A percentile compares a stretch with the other conserved stretches of the same genome.
Conservation (phyloP, 2,797 vertebrate species). For the Uromys caudimaculatus region DNA sequence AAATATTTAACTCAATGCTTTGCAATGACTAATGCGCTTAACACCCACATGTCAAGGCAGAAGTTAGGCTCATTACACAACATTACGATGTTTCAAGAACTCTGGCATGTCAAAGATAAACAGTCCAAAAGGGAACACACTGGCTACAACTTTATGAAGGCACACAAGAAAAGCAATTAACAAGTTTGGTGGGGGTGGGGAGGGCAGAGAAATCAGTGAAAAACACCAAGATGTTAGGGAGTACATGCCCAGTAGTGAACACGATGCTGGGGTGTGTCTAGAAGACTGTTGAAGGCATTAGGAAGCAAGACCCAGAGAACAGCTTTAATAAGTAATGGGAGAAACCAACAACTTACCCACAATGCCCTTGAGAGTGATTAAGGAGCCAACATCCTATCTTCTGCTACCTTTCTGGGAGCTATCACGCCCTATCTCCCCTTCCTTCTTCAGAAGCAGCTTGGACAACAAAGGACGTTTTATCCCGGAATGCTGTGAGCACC, state of each 20-base stretch:
- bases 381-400: neutral
- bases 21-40: slow-evolving; percentile 78
- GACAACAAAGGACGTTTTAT: slow-evolving; percentile 70
- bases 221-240: slow-evolving; percentile 41
- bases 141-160: slow-evolving; percentile 65
- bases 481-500: slow-evolving; percentile 39
- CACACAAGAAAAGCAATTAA: slow-evolving; percentile 70
- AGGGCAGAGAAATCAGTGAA: neutral
- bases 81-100: slow-evolving; percentile 77
- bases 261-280: neutral
- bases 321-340: slow-evolving; percentile 35
- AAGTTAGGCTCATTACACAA: slow-evolving; percentile 81
- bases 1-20: slow-evolving; percentile 76
- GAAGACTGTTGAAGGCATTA: neutral
- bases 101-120: slow-evolving; percentile 80
- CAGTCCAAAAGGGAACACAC: slow-evolving; percentile 63
- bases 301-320: slow-evolving; percentile 1
- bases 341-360: slow-evolving; percentile 50
- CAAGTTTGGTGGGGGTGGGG: neutral
- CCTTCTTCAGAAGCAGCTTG: slow-evolving; percentile 64
- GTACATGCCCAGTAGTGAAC: neutral
- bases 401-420: slow-evolving; percentile 48
- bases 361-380: slow-evolving; percentile 65
- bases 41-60: slow-evolving; percentile 78
- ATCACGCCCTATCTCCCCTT: slow-evolving; percentile 37